Percentiles rank a stretch among this genome's conserved stretches.
These are phyloP conservation scores for Atethmia centrago DNA, from an alignment of 2,888 invertebrate species.

Conservation along the genomic window DNA sequence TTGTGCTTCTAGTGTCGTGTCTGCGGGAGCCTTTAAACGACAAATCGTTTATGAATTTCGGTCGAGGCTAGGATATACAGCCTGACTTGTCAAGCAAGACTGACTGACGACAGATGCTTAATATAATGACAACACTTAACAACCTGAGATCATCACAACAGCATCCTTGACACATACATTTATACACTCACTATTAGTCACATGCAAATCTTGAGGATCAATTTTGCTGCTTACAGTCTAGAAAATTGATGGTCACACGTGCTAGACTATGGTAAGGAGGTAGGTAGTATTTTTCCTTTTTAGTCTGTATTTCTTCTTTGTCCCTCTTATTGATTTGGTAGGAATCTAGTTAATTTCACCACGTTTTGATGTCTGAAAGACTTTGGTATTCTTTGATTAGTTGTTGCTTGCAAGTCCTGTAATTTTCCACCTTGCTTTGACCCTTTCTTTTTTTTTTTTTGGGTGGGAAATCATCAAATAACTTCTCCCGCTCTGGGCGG, in stretches of 20 bases:
- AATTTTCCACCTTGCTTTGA: background rate
- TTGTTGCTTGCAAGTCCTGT: background rate
- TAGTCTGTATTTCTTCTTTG: background rate
- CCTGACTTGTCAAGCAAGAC: constrained; percentile 41
- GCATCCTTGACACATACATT: constrained; percentile 42
- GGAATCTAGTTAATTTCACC: background rate
- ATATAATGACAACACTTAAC: too few relatives aligned
- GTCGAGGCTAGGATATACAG: constrained; percentile 42
- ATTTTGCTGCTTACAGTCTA: constrained; percentile 7
- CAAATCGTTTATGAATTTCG: constrained; percentile 19
- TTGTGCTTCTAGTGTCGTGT: too few relatives aligned
- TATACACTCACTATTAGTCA: constrained; percentile 8
- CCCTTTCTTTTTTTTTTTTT: too few relatives aligned
- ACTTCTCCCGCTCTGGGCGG: too few relatives aligned
- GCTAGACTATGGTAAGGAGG: background rate
- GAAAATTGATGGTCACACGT: background rate
- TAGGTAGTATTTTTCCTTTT: background rate
- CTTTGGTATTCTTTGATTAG: background rate
- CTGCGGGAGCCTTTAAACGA: too few relatives aligned
- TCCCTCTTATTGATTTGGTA: background rate
- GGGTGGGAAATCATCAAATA: too few relatives aligned
- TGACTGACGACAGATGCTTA: constrained; percentile 18
- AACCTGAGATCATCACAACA: constrained; percentile 19
- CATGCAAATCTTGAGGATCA: constrained; percentile 18
- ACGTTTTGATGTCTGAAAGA: background rate